Evolutionary conservation across 2,888 invertebrate genomes (phyloP).

Genomic region (Diaperis boleti): DNA sequence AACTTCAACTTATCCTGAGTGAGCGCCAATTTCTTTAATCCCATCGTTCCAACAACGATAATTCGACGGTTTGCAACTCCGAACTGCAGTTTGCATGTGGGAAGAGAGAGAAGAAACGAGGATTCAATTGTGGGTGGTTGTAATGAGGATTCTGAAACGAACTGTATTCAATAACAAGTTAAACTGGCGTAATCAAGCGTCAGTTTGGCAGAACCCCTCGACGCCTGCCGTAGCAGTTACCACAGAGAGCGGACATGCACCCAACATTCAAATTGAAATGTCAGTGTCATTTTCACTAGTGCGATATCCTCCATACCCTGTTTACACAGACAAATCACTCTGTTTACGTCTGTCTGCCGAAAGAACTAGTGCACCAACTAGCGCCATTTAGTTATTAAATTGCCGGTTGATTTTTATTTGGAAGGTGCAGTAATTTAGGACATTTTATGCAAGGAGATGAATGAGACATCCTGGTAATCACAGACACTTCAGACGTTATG

Average conservation of each 20-base stretch:
- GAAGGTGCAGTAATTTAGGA: too few relatives aligned
- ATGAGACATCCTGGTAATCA: too few relatives aligned
- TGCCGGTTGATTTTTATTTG: too few relatives aligned
- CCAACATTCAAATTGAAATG: conserved; percentile 64
- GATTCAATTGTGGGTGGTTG: conserved; percentile 20
- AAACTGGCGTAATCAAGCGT: conserved; percentile 49
- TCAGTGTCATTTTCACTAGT: conserved; percentile 64
- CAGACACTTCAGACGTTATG: too few relatives aligned
- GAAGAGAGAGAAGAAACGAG: too few relatives aligned
- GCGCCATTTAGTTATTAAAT: too few relatives aligned
- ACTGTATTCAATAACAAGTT: conserved; percentile 49
- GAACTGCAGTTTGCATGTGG: too few relatives aligned
- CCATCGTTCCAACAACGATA: too few relatives aligned
- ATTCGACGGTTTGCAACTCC: too few relatives aligned
- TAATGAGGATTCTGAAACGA: conserved; percentile 35
- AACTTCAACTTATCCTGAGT: too few relatives aligned
- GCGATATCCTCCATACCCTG: conserved; percentile 49
- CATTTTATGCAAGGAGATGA: too few relatives aligned
- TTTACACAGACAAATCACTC: conserved; percentile 56
- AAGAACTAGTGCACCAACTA: conserved; percentile 37
- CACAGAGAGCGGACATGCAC: conserved; percentile 55
- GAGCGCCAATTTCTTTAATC: too few relatives aligned
- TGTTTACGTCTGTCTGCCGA: conserved; percentile 56
- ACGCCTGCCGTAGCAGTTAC: conserved; percentile 54
- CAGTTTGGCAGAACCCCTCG: conserved; percentile 49